These are phyloP conservation scores for Ptychodera flava DNA, from an alignment of 35 echinoderm and acorn worm species.

Conservation along the genomic window DNA sequence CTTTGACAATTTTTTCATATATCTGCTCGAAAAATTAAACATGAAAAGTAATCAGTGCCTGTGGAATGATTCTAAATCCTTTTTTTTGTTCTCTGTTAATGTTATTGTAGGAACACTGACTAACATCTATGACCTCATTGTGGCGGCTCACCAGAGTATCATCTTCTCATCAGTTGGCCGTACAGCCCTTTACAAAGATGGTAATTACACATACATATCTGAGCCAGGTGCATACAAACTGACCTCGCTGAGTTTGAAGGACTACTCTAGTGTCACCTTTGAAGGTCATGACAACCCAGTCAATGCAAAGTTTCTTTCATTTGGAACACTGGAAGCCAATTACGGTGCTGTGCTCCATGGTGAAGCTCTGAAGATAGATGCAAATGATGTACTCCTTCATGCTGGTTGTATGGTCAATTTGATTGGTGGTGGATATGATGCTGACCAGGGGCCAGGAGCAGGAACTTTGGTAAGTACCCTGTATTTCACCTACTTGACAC, in stretches of 20 bases:
- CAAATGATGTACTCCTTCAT: constrained; percentile 69
- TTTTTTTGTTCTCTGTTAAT: no score
- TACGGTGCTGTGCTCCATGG: constrained; percentile 48
- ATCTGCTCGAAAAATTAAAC: no score
- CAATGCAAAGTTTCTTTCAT: constrained; percentile 22
- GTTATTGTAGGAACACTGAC: constrained; percentile 23
- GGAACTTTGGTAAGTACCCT: constrained; percentile 39
- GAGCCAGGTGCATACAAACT: constrained; percentile 60
- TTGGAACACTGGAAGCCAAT: constrained; percentile 54
- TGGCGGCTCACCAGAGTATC: constrained; percentile 46
- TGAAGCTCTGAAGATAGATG: constrained; percentile 28
- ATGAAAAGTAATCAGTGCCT: no score
- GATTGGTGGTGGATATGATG: constrained; percentile 46
- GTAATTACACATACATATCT: constrained; percentile 57
- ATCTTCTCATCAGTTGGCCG: constrained; percentile 56
- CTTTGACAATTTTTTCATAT: no score
- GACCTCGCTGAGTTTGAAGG: constrained; percentile 42
- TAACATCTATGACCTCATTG: constrained; percentile 66
- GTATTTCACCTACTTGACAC: no score
- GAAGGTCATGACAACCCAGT: constrained; percentile 7
- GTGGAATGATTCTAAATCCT: no score
- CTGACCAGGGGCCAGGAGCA: constrained; percentile 42
- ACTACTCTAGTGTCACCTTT: constrained; percentile 42
- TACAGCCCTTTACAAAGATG: constrained; percentile 56
- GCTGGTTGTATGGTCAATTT: constrained; percentile 55